Percentiles rank a stretch among this genome's conserved stretches.
Conservation (phyloP, 2,797 vertebrate species). For the Schizopygopsis malacanthus region DNA sequence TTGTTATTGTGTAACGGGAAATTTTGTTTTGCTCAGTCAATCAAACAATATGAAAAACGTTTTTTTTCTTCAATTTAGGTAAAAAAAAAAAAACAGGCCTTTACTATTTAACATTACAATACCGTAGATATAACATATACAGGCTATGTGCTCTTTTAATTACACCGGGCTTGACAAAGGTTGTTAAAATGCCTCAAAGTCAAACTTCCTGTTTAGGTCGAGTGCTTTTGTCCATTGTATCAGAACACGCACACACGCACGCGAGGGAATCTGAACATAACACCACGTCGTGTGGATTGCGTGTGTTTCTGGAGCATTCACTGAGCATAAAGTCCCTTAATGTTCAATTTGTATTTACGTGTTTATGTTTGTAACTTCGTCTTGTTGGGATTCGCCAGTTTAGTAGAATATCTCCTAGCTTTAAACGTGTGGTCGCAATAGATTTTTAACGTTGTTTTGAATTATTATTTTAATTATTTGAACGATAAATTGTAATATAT, state of each 20-base stretch:
- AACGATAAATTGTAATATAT: neutral
- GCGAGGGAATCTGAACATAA: neutral
- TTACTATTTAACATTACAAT: neutral
- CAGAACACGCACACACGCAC: neutral
- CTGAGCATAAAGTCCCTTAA: neutral
- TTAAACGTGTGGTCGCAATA: neutral
- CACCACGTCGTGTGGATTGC: neutral
- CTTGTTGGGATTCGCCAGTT: neutral
- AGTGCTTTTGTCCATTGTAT: conserved; percentile 49
- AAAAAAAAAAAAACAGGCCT: neutral
- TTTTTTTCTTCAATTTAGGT: neutral
- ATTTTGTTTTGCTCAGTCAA: conserved; percentile 42
- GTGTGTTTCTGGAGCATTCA: neutral
- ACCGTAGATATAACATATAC: neutral
- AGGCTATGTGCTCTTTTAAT: neutral
- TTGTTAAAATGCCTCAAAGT: conserved; percentile 7
- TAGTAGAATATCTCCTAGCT: neutral
- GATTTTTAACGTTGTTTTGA: neutral
- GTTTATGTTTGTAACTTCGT: neutral
- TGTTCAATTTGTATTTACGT: neutral
- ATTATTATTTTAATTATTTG: neutral
- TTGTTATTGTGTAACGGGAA: conserved; percentile 57
- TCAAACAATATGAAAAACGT: neutral
- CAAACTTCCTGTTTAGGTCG: conserved; percentile 56
- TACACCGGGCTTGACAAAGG: neutral